phyloP scores from a whole-genome alignment of 2,888 invertebrate genomes.

The Agapetus fuscipes region DNA sequence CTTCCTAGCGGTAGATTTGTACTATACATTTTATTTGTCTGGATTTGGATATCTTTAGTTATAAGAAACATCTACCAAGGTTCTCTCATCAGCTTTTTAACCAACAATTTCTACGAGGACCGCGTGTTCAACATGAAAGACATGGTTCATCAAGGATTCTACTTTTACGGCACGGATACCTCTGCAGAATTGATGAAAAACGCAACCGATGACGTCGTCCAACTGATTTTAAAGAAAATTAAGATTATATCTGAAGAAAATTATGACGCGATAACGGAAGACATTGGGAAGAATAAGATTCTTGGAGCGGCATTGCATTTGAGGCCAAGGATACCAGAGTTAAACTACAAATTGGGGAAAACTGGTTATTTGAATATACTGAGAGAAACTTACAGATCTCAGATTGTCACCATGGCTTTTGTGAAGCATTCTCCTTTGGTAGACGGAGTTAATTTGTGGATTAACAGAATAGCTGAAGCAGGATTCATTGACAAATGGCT shows the following conservation, averaged over 20 bases:
- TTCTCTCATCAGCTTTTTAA: slow-evolving; percentile 11
- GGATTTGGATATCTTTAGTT: slow-evolving; percentile 17
- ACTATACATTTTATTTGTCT: slow-evolving; percentile 11
- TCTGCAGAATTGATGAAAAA: slow-evolving; percentile 8
- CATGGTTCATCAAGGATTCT: slow-evolving; percentile 12
- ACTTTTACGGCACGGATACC: slow-evolving; percentile 14
- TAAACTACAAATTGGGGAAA: slow-evolving; percentile 10
- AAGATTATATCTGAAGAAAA: slow-evolving; percentile 5
- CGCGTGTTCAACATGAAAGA: slow-evolving; percentile 16
- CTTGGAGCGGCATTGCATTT: slow-evolving; percentile 15
- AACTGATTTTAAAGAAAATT: slow-evolving; percentile 9
- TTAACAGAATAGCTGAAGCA: slow-evolving; percentile 11
- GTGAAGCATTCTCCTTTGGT: slow-evolving; percentile 13
- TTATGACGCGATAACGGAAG: slow-evolving; percentile 7
- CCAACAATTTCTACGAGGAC: slow-evolving; percentile 8
- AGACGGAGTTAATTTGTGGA: slow-evolving; percentile 13
- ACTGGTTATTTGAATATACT: slow-evolving; percentile 10
- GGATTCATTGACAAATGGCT: slow-evolving; percentile 18
- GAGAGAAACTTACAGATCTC: slow-evolving; percentile 12
- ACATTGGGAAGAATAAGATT: slow-evolving; percentile 12
- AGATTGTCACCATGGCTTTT: slow-evolving; percentile 16
- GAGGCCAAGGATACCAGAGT: slow-evolving; percentile 8
- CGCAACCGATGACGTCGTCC: slow-evolving; percentile 10
- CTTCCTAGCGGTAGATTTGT: slow-evolving; percentile 14
- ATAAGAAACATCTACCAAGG: slow-evolving; percentile 14